Base-by-base conservation (phyloP, 1,140 invertebrate species). In the Apolygus lucorum region DNA sequence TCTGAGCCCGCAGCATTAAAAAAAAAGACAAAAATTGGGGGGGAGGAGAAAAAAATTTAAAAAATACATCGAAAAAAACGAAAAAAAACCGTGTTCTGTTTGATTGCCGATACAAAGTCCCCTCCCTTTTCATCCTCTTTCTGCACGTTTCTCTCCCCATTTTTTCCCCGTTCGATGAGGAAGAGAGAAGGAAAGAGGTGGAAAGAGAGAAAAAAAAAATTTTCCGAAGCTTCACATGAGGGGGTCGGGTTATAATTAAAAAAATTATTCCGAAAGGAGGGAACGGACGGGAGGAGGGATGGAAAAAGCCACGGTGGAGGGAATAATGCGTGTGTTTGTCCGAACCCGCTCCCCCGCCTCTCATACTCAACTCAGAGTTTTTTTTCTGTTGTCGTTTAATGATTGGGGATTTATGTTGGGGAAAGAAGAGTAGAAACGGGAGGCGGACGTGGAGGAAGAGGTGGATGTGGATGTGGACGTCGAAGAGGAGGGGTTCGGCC, bases 241-340 rank as follows among this genome's bases (percentile, higher is more conserved):
- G 54, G 54, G 54, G 54, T 24, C 64, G 64, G 64, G 64, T 66
- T 66, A 66, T 66, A 66, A 66, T 66, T 66, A 66, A 66, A 66
- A 66, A 66, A 66, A 66, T 66, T 66, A 66, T 66, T 66, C 64
- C 29, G 28, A 42, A n/a, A n/a, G 27, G 27, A 34, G n/a, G 13
- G 27, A 17, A 17, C 17, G 28, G 64, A 14, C 17, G 29, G 29
- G 64, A 28, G 64, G 29, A n/a, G 27, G 27, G 64, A 34, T 13
- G 64, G 22, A 59, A 59, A 59, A 59, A 59, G 54, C 54, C 22
- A 59, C 54, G 11, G 4, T 59, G 54, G 54, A 59, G 11, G 64
- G 64, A 66, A 66, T 66, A 66, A 66, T 66, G 64, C 64, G 64
- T 66, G 64, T 66, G 64, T 66, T 66, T 66, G 64, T 66, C 27